phyloP scores from a whole-genome alignment of 2,888 invertebrate species.

The Idaea biselata region DNA sequence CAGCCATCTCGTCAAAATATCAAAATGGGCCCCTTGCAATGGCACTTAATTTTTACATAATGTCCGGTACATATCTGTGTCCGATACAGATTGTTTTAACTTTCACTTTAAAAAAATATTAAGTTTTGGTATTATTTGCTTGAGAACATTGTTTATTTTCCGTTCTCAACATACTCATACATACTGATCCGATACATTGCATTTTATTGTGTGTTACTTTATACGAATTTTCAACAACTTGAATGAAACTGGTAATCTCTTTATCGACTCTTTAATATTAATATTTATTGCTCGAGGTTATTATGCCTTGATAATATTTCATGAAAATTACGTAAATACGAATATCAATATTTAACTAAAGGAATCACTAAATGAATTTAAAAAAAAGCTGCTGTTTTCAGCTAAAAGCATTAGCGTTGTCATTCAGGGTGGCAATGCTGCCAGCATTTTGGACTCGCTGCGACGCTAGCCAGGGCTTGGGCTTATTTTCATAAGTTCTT shows the following conservation, averaged over 20 bases:
- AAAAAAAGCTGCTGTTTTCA: too few relatives aligned
- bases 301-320: too few relatives aligned
- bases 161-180: neutral
- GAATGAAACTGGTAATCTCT: neutral
- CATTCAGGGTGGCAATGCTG: too few relatives aligned
- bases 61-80: neutral
- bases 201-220: neutral
- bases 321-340: too few relatives aligned
- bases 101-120: neutral
- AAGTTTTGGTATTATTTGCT: neutral
- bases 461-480: too few relatives aligned
- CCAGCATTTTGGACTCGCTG: too few relatives aligned
- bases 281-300: too few relatives aligned
- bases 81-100: neutral
- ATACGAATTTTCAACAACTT: neutral
- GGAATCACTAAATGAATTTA: too few relatives aligned
- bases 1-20: neutral
- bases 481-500: too few relatives aligned
- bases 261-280: neutral
- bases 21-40: neutral
- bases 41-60: neutral
- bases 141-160: neutral
- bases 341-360: too few relatives aligned
- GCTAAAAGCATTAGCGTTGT: too few relatives aligned
- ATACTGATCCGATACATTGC: neutral